Evolutionary conservation across 2,113 vertebrate species (phyloP).

Genomic region (Otocyon megalotis): DNA sequence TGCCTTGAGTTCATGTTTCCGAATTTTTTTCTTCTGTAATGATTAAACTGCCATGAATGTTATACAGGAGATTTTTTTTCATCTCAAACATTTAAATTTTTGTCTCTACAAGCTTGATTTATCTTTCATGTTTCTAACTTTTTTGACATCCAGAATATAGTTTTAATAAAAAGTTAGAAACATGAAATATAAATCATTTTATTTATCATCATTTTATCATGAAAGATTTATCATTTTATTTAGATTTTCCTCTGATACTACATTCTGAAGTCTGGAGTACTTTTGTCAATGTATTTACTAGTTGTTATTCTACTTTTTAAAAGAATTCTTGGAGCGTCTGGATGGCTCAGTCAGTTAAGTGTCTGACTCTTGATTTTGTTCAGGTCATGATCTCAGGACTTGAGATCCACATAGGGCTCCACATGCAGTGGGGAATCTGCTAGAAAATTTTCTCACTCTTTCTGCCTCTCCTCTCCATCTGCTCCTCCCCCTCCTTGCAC

Average conservation of each 20-base stretch:
- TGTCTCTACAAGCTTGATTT: background rate
- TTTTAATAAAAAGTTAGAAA: background rate
- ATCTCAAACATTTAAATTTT: conserved; percentile 22
- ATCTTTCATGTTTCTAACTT: background rate
- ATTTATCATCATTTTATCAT: too few species aligned
- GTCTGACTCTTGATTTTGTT: background rate
- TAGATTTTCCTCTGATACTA: background rate
- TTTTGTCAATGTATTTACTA: background rate
- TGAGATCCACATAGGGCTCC: background rate
- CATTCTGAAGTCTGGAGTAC: background rate
- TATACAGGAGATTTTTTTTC: background rate
- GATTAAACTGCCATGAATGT: background rate
- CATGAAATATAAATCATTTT: too few species aligned
- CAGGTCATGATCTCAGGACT: background rate
- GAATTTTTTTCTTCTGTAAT: background rate
- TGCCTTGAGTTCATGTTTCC: background rate
- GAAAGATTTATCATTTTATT: background rate
- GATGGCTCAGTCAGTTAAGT: background rate
- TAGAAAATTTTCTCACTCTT: background rate
- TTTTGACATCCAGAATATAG: background rate
- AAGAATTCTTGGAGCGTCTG: background rate
- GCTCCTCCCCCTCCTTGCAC: background rate
- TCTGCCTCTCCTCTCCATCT: background rate
- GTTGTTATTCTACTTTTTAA: background rate
- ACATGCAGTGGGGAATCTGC: background rate